Conservation (phyloP, 2,888 invertebrate genomes). For the Calliscelio sp. region DNA sequence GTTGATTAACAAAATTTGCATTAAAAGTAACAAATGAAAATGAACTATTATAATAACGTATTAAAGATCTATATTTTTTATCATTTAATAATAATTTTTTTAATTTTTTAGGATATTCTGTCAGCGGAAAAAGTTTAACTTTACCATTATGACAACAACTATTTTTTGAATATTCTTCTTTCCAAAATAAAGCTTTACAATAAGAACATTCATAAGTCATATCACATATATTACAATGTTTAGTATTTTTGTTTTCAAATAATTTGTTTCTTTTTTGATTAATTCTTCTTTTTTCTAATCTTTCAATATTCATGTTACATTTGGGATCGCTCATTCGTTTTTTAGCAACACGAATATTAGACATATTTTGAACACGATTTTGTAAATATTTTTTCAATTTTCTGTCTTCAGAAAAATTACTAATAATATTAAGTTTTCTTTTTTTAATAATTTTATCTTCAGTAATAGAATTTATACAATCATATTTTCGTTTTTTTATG, state of each 20-base stretch:
- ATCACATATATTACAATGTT: conserved; percentile 42
- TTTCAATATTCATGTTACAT: neutral
- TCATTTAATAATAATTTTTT: conserved; percentile 49
- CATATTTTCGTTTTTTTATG: neutral
- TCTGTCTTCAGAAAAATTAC: neutral
- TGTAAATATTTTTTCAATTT: no score
- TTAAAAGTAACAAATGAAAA: conserved; percentile 62
- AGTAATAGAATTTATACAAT: neutral
- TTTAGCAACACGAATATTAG: neutral
- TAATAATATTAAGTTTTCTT: neutral
- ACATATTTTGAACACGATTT: no score
- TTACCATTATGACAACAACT: conserved; percentile 57
- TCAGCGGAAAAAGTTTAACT: conserved; percentile 51
- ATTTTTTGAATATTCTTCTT: conserved; percentile 42
- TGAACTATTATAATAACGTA: conserved; percentile 53
- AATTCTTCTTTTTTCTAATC: conserved; percentile 14
- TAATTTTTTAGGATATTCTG: conserved; percentile 42
- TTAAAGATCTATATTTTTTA: conserved; percentile 49
- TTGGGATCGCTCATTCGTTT: neutral
- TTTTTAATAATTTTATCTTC: neutral
- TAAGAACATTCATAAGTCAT: conserved; percentile 50
- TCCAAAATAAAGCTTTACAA: conserved; percentile 48
- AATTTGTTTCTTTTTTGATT: conserved; percentile 15
- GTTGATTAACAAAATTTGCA: conserved; percentile 42
- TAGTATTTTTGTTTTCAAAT: neutral